Percentiles rank a stretch among this genome's conserved stretches.
These are phyloP conservation scores for Ornithoptera alexandrae DNA, from an alignment of 2,888 invertebrate genomes.

Conservation along the genomic window DNA sequence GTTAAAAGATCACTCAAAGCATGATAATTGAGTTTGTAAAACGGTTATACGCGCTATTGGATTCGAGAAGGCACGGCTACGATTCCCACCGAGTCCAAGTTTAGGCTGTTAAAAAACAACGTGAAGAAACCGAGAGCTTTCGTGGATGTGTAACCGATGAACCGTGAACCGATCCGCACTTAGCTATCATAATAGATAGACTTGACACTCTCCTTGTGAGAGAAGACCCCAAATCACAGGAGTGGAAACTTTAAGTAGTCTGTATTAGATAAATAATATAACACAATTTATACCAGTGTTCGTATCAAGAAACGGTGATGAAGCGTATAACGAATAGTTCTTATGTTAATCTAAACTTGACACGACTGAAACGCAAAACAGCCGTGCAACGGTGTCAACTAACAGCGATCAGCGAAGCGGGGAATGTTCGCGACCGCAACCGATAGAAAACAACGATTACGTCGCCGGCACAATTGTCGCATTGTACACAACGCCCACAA, in stretches of 20 bases:
- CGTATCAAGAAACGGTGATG: background rate
- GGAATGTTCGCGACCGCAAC: constrained; percentile 72
- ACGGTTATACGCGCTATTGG: too few species aligned
- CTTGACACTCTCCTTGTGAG: too few species aligned
- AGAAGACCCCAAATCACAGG: too few species aligned
- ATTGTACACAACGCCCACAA: constrained; percentile 66
- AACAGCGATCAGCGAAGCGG: constrained; percentile 60
- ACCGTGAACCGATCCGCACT: too few species aligned
- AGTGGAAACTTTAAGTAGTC: background rate
- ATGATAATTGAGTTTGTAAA: too few species aligned
- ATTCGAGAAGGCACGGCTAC: too few species aligned
- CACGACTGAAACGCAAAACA: constrained; percentile 39
- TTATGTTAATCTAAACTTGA: constrained; percentile 30
- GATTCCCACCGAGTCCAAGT: too few species aligned
- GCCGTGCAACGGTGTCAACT: constrained; percentile 46
- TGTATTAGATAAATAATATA: background rate
- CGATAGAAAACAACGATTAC: constrained; percentile 77
- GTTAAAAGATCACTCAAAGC: too few species aligned
- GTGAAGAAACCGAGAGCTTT: too few species aligned
- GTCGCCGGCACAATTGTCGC: constrained; percentile 66
- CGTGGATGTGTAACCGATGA: too few species aligned
- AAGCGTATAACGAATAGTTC: background rate
- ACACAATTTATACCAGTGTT: background rate
- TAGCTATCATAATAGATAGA: too few species aligned
- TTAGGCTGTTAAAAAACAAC: too few species aligned